Evolutionary conservation across 1,140 invertebrate species (phyloP), one percentile per base, ranked within the genome.

Genomic region (Nymphalis io): DNA sequence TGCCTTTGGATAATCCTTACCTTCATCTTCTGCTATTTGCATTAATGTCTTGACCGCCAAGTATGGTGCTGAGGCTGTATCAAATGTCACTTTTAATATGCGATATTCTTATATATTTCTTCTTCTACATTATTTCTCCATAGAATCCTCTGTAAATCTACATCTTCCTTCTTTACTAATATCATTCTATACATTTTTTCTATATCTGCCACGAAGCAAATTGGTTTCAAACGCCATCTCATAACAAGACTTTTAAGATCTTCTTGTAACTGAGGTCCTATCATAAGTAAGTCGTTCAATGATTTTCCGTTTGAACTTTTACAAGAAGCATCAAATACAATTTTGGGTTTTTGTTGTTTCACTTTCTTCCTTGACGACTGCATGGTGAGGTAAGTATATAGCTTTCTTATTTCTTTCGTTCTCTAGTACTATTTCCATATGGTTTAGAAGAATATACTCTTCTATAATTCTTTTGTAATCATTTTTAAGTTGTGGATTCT

Each of bases 171-270:
- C 44, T n/a, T 48, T n/a, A 48, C n/a, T 48, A 16, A 16, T 16
- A 48, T 48, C 16, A 48, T 48, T 38, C 55, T 33, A 8, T 16
- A 58, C 55, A 58, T 58, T 58, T 58, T 58, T 21, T 58, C 13
- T n/a, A 58, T 58, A 33, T 58, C 55, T 10, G 11, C 16, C 27
- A 58, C 16, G 6, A 58, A 33, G 27, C 15, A 58, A 4, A 58
- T 16, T 38, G 13, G 23, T 33, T 58, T n/a, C 39, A 39, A 38
- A 8, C n/a, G 33, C 23, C 55, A 58, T 13, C 10, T 38, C 8
- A 18, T 38, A 6, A 58, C 16, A 5, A 58, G 16, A 58, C 10
- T 48, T 48, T n/a, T 48, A 1, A 58, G 55, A n/a, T 58, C 55
- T 16, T 33, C n/a, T 38, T 58, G 55, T 39, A 58, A 13, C 39